Evolutionary conservation across 2,113 vertebrate species (phyloP).

Genomic region (Eptesicus fuscus): DNA sequence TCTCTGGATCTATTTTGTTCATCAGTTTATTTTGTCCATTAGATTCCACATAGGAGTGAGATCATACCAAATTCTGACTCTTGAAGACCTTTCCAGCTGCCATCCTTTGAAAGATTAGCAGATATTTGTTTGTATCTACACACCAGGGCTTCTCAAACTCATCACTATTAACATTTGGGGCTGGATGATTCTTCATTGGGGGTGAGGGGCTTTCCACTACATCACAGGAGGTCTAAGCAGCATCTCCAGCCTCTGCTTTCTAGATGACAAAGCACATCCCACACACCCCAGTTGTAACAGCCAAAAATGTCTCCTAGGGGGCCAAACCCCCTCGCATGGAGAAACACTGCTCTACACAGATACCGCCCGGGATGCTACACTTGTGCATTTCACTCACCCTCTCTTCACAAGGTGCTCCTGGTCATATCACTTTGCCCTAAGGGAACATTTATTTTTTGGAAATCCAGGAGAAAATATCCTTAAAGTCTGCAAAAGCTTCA

Average conservation of each 20-base stretch:
- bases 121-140: not conserved
- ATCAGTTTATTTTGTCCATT: too few relatives aligned
- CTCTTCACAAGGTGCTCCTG: not conserved
- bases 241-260: not conserved
- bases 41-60: too few relatives aligned
- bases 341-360: not conserved
- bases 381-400: not conserved
- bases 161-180: not conserved
- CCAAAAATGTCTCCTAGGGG: not conserved
- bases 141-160: not conserved
- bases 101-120: not conserved
- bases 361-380: fast-evolving
- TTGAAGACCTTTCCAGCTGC: not conserved
- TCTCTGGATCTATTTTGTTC: too few relatives aligned
- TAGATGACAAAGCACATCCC: not conserved
- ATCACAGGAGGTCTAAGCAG: not conserved
- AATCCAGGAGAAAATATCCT: not conserved
- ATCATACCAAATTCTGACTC: too few relatives aligned
- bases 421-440: not conserved
- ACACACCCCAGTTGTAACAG: not conserved
- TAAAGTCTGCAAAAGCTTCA: not conserved
- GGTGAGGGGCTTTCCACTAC: not conserved
- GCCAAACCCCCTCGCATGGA: not conserved
- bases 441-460: not conserved
- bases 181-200: not conserved